These are phyloP conservation scores for Balaeniceps rex DNA, from an alignment of 2,113 vertebrate species.

Conservation along the genomic window DNA sequence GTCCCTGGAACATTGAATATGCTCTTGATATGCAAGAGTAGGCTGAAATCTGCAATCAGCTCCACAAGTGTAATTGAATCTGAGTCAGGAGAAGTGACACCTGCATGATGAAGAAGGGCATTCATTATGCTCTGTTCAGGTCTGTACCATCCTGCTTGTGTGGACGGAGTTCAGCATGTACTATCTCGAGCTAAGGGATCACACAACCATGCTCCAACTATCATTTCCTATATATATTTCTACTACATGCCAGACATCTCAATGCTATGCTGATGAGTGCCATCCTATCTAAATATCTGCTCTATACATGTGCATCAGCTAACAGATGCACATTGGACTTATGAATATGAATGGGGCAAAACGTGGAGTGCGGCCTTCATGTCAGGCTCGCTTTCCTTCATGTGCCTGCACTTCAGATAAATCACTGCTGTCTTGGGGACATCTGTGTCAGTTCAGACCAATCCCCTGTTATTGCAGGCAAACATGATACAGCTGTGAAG, in stretches of 20 bases:
- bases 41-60: slow-evolving; percentile 56
- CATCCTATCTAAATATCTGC: not conserved
- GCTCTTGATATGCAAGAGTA: slow-evolving; percentile 42
- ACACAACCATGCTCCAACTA: not conserved
- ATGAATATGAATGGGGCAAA: not conserved
- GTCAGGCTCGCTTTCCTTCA: not conserved
- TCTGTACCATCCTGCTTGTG: not conserved
- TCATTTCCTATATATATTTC: not conserved
- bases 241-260: not conserved
- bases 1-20: slow-evolving; percentile 20
- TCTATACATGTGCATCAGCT: not conserved
- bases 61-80: slow-evolving; percentile 16
- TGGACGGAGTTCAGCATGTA: not conserved
- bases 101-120: slow-evolving; percentile 28
- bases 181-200: not conserved
- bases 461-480: not conserved
- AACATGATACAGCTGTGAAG: not conserved
- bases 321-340: not conserved
- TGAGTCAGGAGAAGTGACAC: slow-evolving; percentile 52
- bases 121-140: slow-evolving; percentile 33
- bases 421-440: not conserved
- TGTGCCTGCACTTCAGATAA: not conserved
- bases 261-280: not conserved
- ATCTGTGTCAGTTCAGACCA: not conserved
- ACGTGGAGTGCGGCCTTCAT: rapidly evolving